These are phyloP conservation scores for Pheosia tremula DNA, from an alignment of 2,888 invertebrate genomes.

Conservation along the genomic window DNA sequence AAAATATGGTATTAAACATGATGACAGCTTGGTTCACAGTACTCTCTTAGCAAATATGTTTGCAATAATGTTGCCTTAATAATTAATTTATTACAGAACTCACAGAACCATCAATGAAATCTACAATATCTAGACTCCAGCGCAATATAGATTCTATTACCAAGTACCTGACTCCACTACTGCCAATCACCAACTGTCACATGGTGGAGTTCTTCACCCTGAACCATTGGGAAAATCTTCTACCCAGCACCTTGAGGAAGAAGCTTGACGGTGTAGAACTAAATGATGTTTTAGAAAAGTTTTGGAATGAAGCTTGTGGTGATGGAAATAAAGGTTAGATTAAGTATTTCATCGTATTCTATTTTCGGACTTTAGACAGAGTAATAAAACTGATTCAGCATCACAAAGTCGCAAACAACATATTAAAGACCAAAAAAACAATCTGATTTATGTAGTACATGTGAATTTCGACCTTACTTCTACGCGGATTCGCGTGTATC, in stretches of 20 bases:
- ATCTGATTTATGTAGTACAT: too few relatives aligned
- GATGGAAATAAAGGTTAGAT: background rate
- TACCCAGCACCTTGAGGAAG: constrained; percentile 81
- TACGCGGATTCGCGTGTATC: too few relatives aligned
- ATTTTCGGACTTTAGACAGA: too few relatives aligned
- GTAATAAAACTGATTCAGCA: too few relatives aligned
- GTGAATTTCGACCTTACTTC: too few relatives aligned
- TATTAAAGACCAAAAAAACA: too few relatives aligned
- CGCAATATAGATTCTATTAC: constrained; percentile 78
- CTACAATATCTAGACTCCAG: constrained; percentile 48
- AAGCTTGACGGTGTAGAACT: constrained; percentile 75
- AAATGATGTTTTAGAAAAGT: constrained; percentile 70
- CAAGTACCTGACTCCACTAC: constrained; percentile 83
- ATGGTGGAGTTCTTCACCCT: constrained; percentile 87
- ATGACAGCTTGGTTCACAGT: too few relatives aligned
- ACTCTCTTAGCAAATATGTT: too few relatives aligned
- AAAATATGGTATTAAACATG: too few relatives aligned
- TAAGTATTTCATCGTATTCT: too few relatives aligned
- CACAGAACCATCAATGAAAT: constrained; percentile 44
- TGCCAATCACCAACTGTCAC: constrained; percentile 89
- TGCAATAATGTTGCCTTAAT: background rate
- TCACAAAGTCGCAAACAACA: too few relatives aligned
- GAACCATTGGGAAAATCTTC: constrained; percentile 85
- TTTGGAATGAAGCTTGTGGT: constrained; percentile 67
- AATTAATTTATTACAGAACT: background rate